These are phyloP conservation scores for Siphamia tubifer DNA, from an alignment of 2,113 vertebrate genomes.

Conservation along the genomic window DNA sequence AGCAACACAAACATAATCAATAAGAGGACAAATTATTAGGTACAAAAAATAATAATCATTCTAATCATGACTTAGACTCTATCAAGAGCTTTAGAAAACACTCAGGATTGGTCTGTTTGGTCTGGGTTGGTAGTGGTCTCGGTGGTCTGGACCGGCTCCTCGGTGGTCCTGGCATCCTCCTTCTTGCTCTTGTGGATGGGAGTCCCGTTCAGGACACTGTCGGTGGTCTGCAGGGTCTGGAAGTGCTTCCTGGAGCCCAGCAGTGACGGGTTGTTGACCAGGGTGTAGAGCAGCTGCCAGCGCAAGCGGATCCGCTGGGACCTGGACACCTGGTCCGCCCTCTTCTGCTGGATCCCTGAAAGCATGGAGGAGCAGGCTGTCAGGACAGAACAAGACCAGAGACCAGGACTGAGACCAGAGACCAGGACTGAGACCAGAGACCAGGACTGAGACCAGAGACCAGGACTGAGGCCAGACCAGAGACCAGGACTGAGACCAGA, in stretches of 20 bases:
- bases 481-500: constrained; percentile 21
- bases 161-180: neutral
- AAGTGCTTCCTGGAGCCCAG: constrained; percentile 81
- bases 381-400: constrained; percentile 8
- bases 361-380: constrained; percentile 36
- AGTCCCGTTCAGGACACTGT: constrained; percentile 61
- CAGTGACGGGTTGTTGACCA: constrained; percentile 87
- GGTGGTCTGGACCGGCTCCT: neutral
- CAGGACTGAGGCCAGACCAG: too few relatives aligned
- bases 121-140: constrained; percentile 26
- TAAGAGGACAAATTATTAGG: too few relatives aligned
- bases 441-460: neutral
- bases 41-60: too few relatives aligned
- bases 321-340: neutral
- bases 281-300: constrained; percentile 87
- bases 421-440: constrained; percentile 14
- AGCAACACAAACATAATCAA: too few relatives aligned
- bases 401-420: neutral
- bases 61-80: too few relatives aligned
- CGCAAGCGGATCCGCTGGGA: constrained; percentile 68
- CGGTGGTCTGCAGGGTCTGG: constrained; percentile 51
- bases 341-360: constrained; percentile 82
- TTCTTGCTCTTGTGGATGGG: constrained; percentile 41
- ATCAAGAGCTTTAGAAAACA: too few relatives aligned
- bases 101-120: neutral